phyloP scores from a whole-genome alignment of 2,888 invertebrate species.

The Oscheius onirici region DNA sequence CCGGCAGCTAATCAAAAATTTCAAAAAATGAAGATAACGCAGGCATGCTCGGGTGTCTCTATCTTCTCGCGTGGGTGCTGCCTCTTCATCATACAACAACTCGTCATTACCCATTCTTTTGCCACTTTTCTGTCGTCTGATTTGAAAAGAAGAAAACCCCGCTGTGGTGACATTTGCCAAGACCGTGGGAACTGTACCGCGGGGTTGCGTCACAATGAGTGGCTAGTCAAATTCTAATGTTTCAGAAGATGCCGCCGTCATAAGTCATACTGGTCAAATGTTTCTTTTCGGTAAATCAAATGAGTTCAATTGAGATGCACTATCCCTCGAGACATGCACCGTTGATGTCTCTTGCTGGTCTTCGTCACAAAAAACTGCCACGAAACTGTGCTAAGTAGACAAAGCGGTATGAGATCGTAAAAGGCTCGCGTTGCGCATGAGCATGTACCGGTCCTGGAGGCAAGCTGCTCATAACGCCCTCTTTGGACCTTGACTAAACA shows the following conservation, averaged over 20 bases:
- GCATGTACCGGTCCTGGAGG: constrained; percentile 31
- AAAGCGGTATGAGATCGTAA: constrained; percentile 19
- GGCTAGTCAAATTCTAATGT: not conserved
- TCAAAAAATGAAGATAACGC: constrained; percentile 13
- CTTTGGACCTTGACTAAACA: constrained; percentile 32
- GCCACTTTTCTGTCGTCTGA: not conserved
- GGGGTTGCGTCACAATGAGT: constrained; percentile 13
- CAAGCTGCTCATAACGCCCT: constrained; percentile 33
- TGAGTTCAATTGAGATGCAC: no score
- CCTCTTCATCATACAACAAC: not conserved
- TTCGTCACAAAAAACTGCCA: no score
- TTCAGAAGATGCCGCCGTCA: no score
- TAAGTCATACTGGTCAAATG: no score
- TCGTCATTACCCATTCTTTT: not conserved
- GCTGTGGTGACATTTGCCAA: constrained; percentile 9
- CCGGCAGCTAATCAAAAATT: constrained; percentile 16
- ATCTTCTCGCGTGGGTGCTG: constrained; percentile 11
- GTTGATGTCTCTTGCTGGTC: no score
- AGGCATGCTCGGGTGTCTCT: not conserved
- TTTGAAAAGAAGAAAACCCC: not conserved
- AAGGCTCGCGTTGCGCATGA: constrained; percentile 18
- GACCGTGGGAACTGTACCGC: constrained; percentile 14
- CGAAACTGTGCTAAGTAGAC: not conserved
- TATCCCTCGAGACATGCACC: no score
- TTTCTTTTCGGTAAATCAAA: no score